A percentile compares a stretch with the other conserved stretches of the same genome.
Conservation (phyloP, 2,797 vertebrate genomes). For the Macroramphosus scolopax region DNA sequence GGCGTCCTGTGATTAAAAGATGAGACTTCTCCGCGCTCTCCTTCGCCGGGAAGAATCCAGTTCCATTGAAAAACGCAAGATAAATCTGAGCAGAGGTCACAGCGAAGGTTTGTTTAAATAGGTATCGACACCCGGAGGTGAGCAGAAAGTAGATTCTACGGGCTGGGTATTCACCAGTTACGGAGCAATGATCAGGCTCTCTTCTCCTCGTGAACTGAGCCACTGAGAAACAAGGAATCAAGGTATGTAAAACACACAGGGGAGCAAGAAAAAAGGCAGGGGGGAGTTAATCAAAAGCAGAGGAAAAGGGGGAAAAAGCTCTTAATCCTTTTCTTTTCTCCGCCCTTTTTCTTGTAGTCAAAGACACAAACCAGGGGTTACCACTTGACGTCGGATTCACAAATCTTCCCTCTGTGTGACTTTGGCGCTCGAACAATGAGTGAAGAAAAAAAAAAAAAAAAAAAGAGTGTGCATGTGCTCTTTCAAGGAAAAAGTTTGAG, state of each 20-base stretch:
- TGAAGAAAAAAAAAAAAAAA: slow-evolving; percentile 14
- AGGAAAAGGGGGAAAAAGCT: slow-evolving; percentile 40
- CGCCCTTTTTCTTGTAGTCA: slow-evolving; percentile 65
- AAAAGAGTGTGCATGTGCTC: slow-evolving; percentile 23
- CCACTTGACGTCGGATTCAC: slow-evolving; percentile 63
- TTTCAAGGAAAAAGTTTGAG: slow-evolving; percentile 48
- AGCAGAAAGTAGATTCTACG: slow-evolving; percentile 6
- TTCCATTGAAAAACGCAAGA: slow-evolving; percentile 12
- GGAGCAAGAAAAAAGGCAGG: slow-evolving; percentile 19
- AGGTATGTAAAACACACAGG: slow-evolving; percentile 61
- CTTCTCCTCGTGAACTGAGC: slow-evolving; percentile 48
- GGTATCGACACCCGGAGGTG: slow-evolving; percentile 11
- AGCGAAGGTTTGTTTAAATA: slow-evolving; percentile 12
- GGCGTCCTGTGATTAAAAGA: slow-evolving; percentile 22
- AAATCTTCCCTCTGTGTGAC: slow-evolving; percentile 56
- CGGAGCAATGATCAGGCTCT: slow-evolving; percentile 36
- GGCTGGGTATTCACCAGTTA: too few relatives aligned
- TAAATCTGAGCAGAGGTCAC: neutral
- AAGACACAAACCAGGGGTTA: slow-evolving; percentile 67
- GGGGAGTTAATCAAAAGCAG: slow-evolving; percentile 71
- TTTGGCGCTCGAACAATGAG: slow-evolving; percentile 43
- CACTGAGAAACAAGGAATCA: slow-evolving; percentile 62
- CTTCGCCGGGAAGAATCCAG: slow-evolving; percentile 9
- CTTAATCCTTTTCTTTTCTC: slow-evolving; percentile 66
- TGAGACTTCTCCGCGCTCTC: slow-evolving; percentile 26